Evolutionary conservation across 2,888 invertebrate genomes (phyloP), one percentile per base, ranked within the genome.

Genomic region (Watsonalla cultraria): DNA sequence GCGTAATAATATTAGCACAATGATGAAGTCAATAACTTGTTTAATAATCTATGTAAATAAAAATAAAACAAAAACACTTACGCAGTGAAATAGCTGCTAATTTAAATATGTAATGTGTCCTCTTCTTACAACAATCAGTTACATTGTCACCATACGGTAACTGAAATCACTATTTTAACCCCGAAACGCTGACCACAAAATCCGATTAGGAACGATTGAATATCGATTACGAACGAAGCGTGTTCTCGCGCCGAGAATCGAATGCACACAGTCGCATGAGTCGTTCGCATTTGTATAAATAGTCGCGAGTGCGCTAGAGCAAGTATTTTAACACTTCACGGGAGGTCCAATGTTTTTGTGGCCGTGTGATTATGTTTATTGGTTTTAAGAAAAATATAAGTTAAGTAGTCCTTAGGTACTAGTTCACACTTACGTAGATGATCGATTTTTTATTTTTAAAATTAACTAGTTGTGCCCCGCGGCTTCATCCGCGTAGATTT

Each of bases 241-340:
- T 74, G 82, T 74, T 74, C 73, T 71, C 72, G 57, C 67, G 67
- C 57, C 61, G 61, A 74, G 70, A 65, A 71, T 71, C 66, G 68
- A 79, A 74, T 81, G 74, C 74, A 76, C 74, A 78, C 78, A 78
- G 76, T 76, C 66, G 59, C 64, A 46, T 51, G 74, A 74, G 73
- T 73, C 66, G 76, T 74, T 74, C 75, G 82, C 66, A 66, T 73
- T 81, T 79, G 80, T 86, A 86, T 86, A 81, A 84, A 86, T 85
- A 86, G 84, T 75, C 63, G 59, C 53, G 59, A 61, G 60, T 60
- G 58, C 64, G 66, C 63, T 54, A 67, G 65, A 59, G 62, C 67
- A 66, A 68, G 69, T 68, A 59, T 53, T 54, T 55, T 58, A 62
- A 65, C 61, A 60, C 57, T 62, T 50, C 51, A 52, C 49, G 45